Base-by-base conservation (phyloP, 1,140 invertebrate genomes). In the Pseudomyrmex sp. region DNA sequence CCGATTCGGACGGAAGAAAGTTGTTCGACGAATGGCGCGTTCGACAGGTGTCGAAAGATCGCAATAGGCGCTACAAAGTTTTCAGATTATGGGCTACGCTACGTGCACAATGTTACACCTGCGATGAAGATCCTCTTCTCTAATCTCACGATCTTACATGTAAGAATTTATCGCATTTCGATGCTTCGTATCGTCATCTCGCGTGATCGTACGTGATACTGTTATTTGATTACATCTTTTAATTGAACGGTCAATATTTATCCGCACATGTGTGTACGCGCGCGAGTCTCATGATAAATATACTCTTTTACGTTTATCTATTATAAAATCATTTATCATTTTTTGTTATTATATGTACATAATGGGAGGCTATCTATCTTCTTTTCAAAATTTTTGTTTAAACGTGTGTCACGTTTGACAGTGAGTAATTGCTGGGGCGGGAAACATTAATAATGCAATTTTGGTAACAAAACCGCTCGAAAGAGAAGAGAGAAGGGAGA, bases 11-110 rank as follows among this genome's bases (percentile, higher is more conserved):
- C 15, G 10, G 20, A 23, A 9, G 26, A 75, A 50, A 13, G 46
- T 18, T 56, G 56, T 62, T 59, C 54, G 20, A 8, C 46, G 9
- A 26, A 59, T 46, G 13, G 12, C 26, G 69, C 44, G 9, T 69
- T 70, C 70, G 85, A 87, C 85, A 87, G 84, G 85, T 87, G 76
- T 59, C 66, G 76, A 48, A 52, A 79, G 18, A 44, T 80, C 23
- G 76, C 46, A 80, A 50, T 46, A 69, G 35, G 1, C 20, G 9
- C 15, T 35, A 54, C 35, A 13, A 59, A 70, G 59, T 59, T 70
- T 50, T 50, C 66, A 13, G 15, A 54, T 77, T 23, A 76, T 35
- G 2, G 58, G 52, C 59, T 59, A 18, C 48, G 0, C 59, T 59
- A 18, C 48, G 0, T 10, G 8, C 5, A 54, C n/a, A n/a, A 18